phyloP scores from a whole-genome alignment of 2,113 vertebrate genomes.

The Actenoides hombroni region DNA sequence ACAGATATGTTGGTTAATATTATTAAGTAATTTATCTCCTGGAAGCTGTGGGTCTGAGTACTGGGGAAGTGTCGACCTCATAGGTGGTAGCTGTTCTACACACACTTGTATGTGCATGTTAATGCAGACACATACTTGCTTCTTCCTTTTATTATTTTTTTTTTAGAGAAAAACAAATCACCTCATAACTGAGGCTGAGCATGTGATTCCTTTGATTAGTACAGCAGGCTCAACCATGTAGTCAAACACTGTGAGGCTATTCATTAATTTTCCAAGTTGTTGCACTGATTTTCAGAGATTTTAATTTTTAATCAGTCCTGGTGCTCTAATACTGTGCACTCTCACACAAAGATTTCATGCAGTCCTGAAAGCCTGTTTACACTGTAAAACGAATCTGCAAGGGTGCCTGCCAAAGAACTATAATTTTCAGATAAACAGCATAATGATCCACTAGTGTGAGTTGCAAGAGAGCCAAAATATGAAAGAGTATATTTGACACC shows the following conservation, averaged over 20 bases:
- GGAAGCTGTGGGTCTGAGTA: neutral
- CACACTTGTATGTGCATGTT: neutral
- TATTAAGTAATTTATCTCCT: neutral
- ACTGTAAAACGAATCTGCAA: neutral
- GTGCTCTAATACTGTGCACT: neutral
- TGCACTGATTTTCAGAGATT: neutral
- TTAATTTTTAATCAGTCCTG: neutral
- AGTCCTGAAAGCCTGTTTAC: neutral
- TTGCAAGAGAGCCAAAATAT: neutral
- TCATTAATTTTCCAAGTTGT: conserved; percentile 20
- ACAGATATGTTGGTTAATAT: neutral
- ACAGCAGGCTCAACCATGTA: neutral
- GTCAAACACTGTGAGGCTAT: neutral
- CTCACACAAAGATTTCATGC: neutral
- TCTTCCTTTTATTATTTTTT: neutral
- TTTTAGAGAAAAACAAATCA: neutral
- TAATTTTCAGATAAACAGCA: neutral
- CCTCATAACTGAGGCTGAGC: neutral
- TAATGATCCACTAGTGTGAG: neutral
- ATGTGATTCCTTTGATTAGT: conserved; percentile 4
- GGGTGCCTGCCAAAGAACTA: neutral
- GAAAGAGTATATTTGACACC: neutral
- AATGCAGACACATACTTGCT: neutral
- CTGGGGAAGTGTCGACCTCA: neutral
- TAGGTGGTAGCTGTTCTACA: neutral